phyloP scores from a whole-genome alignment of 2,888 invertebrate species.

The Chromoteleia sp. region DNA sequence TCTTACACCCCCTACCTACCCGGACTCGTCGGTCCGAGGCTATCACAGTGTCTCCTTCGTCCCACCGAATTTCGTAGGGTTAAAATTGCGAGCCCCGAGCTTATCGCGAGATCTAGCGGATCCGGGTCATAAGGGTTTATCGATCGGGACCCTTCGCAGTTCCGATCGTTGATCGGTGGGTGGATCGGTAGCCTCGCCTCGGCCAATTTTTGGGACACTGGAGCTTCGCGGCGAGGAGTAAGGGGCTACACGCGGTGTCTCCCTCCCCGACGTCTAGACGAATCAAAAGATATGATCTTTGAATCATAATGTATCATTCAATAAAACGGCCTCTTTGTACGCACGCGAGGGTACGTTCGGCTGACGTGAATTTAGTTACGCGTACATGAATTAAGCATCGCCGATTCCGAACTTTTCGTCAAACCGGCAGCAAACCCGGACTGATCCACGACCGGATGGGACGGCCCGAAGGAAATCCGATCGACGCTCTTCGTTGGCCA shows the following conservation, averaged over 20 bases:
- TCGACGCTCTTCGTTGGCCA: not conserved
- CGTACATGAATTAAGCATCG: constrained; percentile 7
- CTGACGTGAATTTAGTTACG: constrained; percentile 2
- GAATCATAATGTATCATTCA: constrained; percentile 83
- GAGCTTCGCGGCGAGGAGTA: constrained; percentile 71
- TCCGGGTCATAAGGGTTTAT: constrained; percentile 11
- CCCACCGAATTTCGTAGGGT: constrained; percentile 47
- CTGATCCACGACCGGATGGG: not conserved
- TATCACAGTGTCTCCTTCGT: constrained; percentile 54
- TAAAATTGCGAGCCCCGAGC: constrained; percentile 30
- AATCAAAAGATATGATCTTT: constrained; percentile 83
- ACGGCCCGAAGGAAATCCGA: constrained; percentile 4
- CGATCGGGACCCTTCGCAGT: not conserved
- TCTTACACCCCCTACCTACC: constrained; percentile 70
- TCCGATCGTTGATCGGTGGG: not conserved
- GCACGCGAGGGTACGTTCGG: constrained; percentile 5
- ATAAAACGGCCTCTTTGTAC: constrained; percentile 78
- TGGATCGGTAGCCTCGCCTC: not conserved
- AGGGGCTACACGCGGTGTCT: constrained; percentile 80
- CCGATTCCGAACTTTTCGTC: constrained; percentile 14
- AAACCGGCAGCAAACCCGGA: not conserved
- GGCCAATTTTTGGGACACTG: not conserved
- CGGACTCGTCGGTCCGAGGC: constrained; percentile 37
- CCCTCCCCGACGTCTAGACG: constrained; percentile 83
- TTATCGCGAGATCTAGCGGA: constrained; percentile 7